These are phyloP conservation scores for Apogon hyalosoma DNA, from an alignment of 2,797 vertebrate species.

Conservation along the genomic window DNA sequence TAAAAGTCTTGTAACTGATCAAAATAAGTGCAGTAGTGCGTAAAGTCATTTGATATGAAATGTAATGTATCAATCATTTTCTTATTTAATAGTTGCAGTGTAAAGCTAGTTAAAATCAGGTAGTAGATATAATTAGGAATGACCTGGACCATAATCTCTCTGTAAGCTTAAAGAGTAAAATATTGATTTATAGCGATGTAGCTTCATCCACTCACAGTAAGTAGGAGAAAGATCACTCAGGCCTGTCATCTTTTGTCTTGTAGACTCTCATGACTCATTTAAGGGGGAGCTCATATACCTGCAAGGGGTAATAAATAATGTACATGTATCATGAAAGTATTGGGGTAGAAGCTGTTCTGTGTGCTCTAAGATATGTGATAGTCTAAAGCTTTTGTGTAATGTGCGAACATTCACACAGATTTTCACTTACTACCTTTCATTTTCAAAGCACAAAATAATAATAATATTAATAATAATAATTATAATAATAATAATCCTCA, in stretches of 20 bases:
- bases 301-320: conserved; percentile 72
- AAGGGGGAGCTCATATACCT: conserved; percentile 68
- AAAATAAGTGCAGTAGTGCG: conserved; percentile 6
- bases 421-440: conserved; percentile 8
- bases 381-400: conserved; percentile 26
- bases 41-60: conserved; percentile 9
- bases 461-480: conserved; percentile 6
- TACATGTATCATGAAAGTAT: conserved; percentile 64
- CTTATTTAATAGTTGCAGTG: neutral
- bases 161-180: conserved; percentile 27
- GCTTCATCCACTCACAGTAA: conserved; percentile 29
- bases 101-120: neutral
- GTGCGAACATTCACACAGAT: conserved; percentile 32
- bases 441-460: conserved; percentile 24
- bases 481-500: conserved; percentile 7
- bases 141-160: conserved; percentile 19
- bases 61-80: conserved; percentile 30
- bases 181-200: conserved; percentile 40
- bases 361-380: conserved; percentile 19
- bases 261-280: conserved; percentile 67
- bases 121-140: conserved; percentile 13
- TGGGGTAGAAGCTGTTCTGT: conserved; percentile 57
- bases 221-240: conserved; percentile 51
- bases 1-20: too few species aligned
- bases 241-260: conserved; percentile 67